phyloP scores from a whole-genome alignment of 37 sponge, comb jelly and placozoan species.

The Halisarca cf. caerulea region DNA sequence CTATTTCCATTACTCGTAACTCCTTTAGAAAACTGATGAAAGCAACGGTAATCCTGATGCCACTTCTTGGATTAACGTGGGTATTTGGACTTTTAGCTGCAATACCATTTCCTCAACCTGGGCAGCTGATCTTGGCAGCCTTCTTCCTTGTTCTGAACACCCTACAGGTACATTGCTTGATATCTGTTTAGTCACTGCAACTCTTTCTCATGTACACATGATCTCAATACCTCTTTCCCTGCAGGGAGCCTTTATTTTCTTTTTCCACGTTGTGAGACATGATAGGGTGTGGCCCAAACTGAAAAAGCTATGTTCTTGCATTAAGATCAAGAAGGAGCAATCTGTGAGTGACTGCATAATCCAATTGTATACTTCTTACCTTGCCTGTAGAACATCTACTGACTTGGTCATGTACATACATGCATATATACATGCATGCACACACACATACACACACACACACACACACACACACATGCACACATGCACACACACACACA shows the following conservation, averaged over 20 bases:
- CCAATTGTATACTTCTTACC: too few relatives aligned
- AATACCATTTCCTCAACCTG: not conserved
- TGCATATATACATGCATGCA: too few relatives aligned
- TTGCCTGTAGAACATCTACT: too few relatives aligned
- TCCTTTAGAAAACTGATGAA: not conserved
- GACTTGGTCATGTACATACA: too few relatives aligned
- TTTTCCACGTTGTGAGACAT: not conserved
- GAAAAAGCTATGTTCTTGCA: not conserved
- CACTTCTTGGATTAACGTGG: not conserved
- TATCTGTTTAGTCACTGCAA: too few relatives aligned
- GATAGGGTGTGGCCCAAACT: not conserved
- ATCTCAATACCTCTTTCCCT: too few relatives aligned
- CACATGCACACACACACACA: too few relatives aligned
- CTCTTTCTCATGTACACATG: too few relatives aligned
- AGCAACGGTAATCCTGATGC: not conserved
- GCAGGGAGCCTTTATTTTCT: constrained; percentile 3
- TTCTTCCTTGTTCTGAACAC: constrained; percentile 13
- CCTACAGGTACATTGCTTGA: not conserved
- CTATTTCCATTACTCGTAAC: not conserved
- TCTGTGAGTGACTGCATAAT: too few relatives aligned
- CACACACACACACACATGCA: too few relatives aligned
- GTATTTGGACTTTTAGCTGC: not conserved
- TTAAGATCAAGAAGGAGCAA: too few relatives aligned
- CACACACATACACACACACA: too few relatives aligned
- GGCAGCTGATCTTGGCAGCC: not conserved